Evolutionary conservation across 2,113 vertebrate genomes (phyloP).

Genomic region (Ailurus styani): DNA sequence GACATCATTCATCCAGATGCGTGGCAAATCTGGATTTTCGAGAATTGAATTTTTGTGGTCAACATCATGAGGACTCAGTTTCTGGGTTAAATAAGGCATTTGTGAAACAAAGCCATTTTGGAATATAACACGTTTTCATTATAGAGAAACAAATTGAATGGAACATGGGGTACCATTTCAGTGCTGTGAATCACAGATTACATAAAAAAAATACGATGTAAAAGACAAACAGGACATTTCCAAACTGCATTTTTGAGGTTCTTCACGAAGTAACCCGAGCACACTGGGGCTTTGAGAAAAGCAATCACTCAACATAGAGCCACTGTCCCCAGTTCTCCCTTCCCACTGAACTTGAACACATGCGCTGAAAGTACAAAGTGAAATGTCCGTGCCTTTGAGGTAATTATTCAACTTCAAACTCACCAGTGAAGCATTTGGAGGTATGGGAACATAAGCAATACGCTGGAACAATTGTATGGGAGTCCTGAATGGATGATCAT

Average conservation of each 20-base stretch:
- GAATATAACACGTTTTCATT: constrained; percentile 16
- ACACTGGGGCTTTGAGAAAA: not conserved
- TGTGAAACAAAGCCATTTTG: constrained; percentile 30
- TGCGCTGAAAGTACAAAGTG: constrained; percentile 29
- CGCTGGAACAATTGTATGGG: not conserved
- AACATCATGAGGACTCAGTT: constrained; percentile 39
- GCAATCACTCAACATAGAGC: not conserved
- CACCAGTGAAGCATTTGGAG: not conserved
- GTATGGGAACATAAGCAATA: not conserved
- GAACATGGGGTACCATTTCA: not conserved
- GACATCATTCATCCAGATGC: constrained; percentile 69
- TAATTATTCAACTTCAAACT: constrained; percentile 42
- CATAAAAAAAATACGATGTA: not conserved
- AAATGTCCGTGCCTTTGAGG: not conserved
- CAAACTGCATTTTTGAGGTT: constrained; percentile 9
- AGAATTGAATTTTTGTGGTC: constrained; percentile 65
- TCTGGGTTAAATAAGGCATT: constrained; percentile 45
- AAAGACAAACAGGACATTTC: not conserved
- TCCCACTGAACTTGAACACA: constrained; percentile 40
- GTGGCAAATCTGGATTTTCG: constrained; percentile 71
- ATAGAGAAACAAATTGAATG: not conserved
- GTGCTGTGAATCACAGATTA: not conserved
- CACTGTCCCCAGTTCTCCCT: not conserved
- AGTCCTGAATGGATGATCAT: constrained; percentile 8
- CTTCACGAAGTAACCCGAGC: not conserved